Conservation (phyloP, 2,797 vertebrate genomes). For the Neosalanx taihuensis region DNA sequence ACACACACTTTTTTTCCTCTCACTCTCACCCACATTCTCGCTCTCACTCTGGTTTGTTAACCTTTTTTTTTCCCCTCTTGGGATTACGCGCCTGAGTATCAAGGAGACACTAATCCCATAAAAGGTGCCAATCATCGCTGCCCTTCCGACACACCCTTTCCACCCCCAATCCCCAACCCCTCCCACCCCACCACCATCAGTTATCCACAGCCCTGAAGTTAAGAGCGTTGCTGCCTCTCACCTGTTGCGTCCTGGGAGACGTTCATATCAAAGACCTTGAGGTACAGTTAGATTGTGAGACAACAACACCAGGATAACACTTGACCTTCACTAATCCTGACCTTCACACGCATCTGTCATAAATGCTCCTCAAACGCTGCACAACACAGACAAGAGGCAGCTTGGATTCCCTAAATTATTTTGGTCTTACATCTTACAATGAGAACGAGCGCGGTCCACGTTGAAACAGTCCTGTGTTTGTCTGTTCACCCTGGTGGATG, state of each 20-base stretch:
- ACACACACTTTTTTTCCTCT: not conserved
- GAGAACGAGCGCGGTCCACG: slow-evolving; percentile 15
- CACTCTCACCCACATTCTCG: slow-evolving; percentile 57
- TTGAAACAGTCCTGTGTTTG: slow-evolving; percentile 40
- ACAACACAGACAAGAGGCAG: not conserved
- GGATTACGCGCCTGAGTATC: slow-evolving; percentile 72
- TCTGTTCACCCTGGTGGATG: slow-evolving; percentile 20
- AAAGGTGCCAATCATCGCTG: slow-evolving; percentile 64
- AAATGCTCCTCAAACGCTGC: not conserved
- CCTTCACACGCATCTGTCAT: no score
- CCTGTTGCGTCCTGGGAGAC: slow-evolving; percentile 16
- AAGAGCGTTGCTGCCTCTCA: slow-evolving; percentile 27
- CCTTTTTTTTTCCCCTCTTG: slow-evolving; percentile 49
- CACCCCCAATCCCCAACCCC: slow-evolving; percentile 35
- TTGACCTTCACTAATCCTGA: no score
- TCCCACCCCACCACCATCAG: slow-evolving; percentile 17
- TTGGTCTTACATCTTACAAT: no score
- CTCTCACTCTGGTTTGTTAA: slow-evolving; percentile 59
- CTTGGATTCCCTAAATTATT: not conserved
- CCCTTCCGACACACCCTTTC: slow-evolving; percentile 35
- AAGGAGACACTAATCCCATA: slow-evolving; percentile 72
- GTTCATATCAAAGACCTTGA: slow-evolving; percentile 15
- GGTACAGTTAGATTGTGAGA: not conserved
- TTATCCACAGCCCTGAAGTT: slow-evolving; percentile 26
- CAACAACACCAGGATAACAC: not conserved